phyloP scores from a whole-genome alignment of 2,888 invertebrate species.

The Nezara viridula region DNA sequence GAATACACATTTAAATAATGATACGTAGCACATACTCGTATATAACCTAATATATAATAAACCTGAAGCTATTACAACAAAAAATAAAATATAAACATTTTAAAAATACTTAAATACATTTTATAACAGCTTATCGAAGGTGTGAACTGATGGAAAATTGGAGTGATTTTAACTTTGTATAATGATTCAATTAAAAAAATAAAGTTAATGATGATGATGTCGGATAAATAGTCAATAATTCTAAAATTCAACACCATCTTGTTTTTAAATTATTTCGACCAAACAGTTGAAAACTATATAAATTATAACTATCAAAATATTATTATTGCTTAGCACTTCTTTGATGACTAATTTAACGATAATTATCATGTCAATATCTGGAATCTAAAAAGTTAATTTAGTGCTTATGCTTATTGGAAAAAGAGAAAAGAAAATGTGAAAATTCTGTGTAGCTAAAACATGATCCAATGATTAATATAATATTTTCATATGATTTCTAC shows the following conservation, averaged over 20 bases:
- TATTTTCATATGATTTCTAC: conserved; percentile 38
- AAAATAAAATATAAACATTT: not conserved
- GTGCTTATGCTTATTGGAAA: not conserved
- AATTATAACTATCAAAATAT: not conserved
- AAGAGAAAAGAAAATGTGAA: not conserved
- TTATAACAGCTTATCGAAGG: not conserved
- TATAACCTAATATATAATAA: not conserved
- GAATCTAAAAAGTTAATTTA: not conserved
- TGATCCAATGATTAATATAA: not conserved
- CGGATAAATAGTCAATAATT: not conserved
- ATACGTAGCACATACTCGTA: too few relatives aligned
- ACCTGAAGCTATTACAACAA: not conserved
- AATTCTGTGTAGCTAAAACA: conserved; percentile 39
- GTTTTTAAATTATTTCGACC: not conserved
- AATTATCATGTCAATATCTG: not conserved
- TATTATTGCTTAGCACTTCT: not conserved
- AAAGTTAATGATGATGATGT: not conserved
- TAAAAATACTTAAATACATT: not conserved
- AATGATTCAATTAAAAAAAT: not conserved
- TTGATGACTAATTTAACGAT: not conserved
- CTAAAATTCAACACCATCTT: not conserved
- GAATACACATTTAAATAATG: not conserved
- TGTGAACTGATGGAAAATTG: not conserved
- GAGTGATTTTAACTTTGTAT: not conserved
- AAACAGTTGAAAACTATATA: not conserved